phyloP scores from a whole-genome alignment of 30 jellyfish, hydroid and myxozoan genomes.

The Hydractinia symbiolongicarpus region DNA sequence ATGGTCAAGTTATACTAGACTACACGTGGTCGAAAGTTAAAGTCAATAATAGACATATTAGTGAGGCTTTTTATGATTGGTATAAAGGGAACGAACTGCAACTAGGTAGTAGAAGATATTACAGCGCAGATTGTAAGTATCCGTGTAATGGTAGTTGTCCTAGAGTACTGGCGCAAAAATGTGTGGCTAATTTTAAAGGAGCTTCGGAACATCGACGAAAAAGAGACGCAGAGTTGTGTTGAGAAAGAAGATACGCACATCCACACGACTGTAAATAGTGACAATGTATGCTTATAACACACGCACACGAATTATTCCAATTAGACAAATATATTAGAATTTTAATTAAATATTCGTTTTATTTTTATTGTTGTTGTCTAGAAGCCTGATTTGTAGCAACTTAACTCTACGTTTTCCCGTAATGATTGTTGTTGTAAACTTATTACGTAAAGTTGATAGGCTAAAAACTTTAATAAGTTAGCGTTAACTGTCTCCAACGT shows the following conservation, averaged over 20 bases:
- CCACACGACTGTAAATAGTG: background rate
- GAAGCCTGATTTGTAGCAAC: too few species aligned
- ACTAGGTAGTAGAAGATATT: constrained; percentile 17
- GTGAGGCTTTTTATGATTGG: constrained; percentile 74
- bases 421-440: too few species aligned
- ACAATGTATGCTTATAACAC: background rate
- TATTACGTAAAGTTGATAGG: too few species aligned
- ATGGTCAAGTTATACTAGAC: constrained; percentile 90
- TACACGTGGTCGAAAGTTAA: constrained; percentile 89
- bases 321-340: too few species aligned
- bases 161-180: constrained; percentile 59
- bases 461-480: too few species aligned
- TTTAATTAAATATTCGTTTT: too few species aligned
- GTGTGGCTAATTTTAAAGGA: constrained; percentile 66
- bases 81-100: constrained; percentile 24
- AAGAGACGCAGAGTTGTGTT: constrained; percentile 80
- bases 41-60: constrained; percentile 45
- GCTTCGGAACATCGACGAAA: constrained; percentile 47
- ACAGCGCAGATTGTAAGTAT: constrained; percentile 59
- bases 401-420: too few species aligned
- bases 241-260: background rate
- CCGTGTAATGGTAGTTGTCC: constrained; percentile 98
- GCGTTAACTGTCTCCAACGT: too few species aligned
- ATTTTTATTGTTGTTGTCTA: too few species aligned
- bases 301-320: too few species aligned